Evolutionary conservation across 92 coral and sea anemone genomes (phyloP), one percentile per base, ranked within the genome.

Genomic region (Hydrozoanthus gracilis): DNA sequence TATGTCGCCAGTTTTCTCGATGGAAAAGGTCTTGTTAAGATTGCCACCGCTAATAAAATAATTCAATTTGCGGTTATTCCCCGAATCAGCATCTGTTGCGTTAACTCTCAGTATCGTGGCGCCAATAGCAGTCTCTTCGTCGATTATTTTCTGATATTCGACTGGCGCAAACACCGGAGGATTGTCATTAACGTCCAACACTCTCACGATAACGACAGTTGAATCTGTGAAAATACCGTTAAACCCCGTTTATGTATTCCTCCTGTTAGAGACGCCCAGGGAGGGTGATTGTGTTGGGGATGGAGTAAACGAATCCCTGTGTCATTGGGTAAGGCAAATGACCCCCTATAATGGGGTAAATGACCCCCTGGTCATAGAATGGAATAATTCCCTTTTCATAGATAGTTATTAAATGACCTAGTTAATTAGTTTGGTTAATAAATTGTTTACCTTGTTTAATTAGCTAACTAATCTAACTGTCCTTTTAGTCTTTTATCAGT

Each of bases 141-240:
- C 88, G 66, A 94, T 73, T 47, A 92, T 78, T 27, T 92, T 84
- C 54, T 94, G 88, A 67, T 94, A 94, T 54, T 77, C 68, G 55
- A 77, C 48, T 1, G 92, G 93, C 46, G 82, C 89, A 51, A 94
- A 94, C 16, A 88, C 91, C 27, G 98, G 98, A 2, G 65, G 87
- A 88, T 95, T 95, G 79, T 95, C 98, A 62, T 95, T 95, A 70
- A 87, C 78, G 56, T 95, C 94, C 56, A 82, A 45, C 17, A 95
- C 82, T 51, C 65, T 91, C 12, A 95, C 62, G 8, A 79, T 77
- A 14, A 95, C 94, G 4, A 86, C 71, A 3, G 98, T 79, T 44
- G 90, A 84, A 56, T 95, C 98, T 95, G 92, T 4, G 18, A 56
- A 80, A 80, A 46, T 47, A 80, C 64, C 13, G 6, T n/a, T 46